Evolutionary conservation across 2,113 vertebrate species (phyloP), one percentile per base, ranked within the genome.

Genomic region (Tachysurus vachellii): DNA sequence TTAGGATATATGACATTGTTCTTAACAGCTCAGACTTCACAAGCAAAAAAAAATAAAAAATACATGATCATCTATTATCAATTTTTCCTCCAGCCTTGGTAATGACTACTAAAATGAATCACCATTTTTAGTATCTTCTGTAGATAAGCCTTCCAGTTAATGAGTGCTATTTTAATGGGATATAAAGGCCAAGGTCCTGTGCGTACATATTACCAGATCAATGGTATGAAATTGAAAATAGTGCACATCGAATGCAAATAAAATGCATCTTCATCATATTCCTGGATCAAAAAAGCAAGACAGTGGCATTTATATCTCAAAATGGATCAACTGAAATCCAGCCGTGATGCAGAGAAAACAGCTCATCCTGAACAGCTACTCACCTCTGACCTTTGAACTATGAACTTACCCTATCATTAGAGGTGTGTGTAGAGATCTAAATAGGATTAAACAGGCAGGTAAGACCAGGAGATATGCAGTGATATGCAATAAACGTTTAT

Each of bases 361-460:
- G 89, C 90, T 73, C 80, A 81, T 83, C 85, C 90, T 50, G 87
- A 91, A 83, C 75, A 68, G 87, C 91, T 92, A 94, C 94, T 95
- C 94, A 95, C 94, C 94, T 92, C 90, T 57, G 79, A 90, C 92
- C 88, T 68, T 79, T 92, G 91, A 94, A 86, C 93, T 94, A 92
- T 83, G 61, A 89, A 95, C 94, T 95, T 95, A 95, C 94, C 94
- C 94, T 95, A 94, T 93, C 92, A 91, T 95, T 94, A 95, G 93
- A 93, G 89, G 93, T 93, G 90, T 95, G 93, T 91, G 94, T 95
- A 89, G 94, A 87, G 75, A 95, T 95, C 95, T 95, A 93, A 94
- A 91, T 89, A 75, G 76, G 61, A 79, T 83, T 70, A 86, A 85
- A 93, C 91, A 92, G 90, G 91, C 89, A 91, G 93, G 93, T 89